These are phyloP conservation scores for Folsomia manolachei DNA, from an alignment of 2,888 invertebrate species.

Conservation along the genomic window DNA sequence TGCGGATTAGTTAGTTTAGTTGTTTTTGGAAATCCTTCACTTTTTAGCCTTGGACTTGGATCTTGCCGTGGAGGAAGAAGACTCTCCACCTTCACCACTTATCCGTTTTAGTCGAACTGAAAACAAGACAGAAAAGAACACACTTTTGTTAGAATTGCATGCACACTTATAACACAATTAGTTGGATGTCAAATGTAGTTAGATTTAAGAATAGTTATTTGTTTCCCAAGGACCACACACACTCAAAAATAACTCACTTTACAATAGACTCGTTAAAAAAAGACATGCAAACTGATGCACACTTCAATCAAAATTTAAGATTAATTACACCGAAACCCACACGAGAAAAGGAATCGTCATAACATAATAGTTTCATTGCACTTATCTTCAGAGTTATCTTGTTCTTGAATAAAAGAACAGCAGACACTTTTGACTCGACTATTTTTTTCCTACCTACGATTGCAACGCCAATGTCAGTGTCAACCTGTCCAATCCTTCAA, in stretches of 20 bases:
- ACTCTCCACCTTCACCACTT: conserved; percentile 42
- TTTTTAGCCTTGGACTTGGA: conserved; percentile 8
- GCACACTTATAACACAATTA: too few species aligned
- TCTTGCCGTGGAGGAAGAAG: conserved; percentile 6
- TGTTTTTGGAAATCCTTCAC: conserved; percentile 14
- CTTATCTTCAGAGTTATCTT: too few species aligned
- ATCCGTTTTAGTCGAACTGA: conserved; percentile 50
- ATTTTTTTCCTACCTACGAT: too few species aligned
- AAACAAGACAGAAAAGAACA: conserved; percentile 39
- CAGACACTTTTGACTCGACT: too few species aligned
- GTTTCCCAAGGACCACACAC: neutral
- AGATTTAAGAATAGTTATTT: neutral
- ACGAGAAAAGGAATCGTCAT: neutral
- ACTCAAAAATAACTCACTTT: neutral
- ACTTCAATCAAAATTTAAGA: neutral
- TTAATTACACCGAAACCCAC: neutral
- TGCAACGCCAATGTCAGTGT: conserved; percentile 10
- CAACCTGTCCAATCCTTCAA: neutral
- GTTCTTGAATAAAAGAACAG: too few species aligned
- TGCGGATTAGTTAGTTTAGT: neutral
- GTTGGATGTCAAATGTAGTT: too few species aligned
- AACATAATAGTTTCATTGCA: too few species aligned
- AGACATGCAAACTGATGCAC: neutral
- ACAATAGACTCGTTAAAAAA: neutral
- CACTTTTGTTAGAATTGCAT: too few species aligned